Evolutionary conservation across 1,140 invertebrate genomes (phyloP), one percentile per base, ranked within the genome.

Genomic region (Cylas formicarius): DNA sequence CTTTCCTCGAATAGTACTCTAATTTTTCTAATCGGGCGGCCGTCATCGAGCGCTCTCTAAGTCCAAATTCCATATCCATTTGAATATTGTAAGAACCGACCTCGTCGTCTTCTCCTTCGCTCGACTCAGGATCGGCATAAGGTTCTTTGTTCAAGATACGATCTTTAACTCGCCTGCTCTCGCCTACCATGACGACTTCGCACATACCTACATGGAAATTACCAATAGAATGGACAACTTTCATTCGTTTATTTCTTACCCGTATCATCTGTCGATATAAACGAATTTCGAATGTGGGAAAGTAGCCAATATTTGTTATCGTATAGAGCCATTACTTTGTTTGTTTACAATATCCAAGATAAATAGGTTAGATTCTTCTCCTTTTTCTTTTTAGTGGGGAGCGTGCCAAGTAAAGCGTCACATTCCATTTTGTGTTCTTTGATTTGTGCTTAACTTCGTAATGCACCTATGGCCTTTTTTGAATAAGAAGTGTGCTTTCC

Each of bases 181-280:
- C 76, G 23, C 74, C 72, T 5, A 70, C 62, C 76, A 84, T 77
- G 9, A 83, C 74, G 58, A 80, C 70, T 65, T 84, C 81, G 56
- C 80, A 83, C 65, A 83, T 76, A 19, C 81, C 82, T 74, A 24
- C 6, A 40, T 40, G 4, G 21, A 27, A 6, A 44, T 70, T 28
- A 52, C 58, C 34, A 35, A 53, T 28, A 36, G 34, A 18, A 11
- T 11, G 26, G 26, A 2, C 26, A 33, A 3, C 2, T 13, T 10
- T 1, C 10, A 33, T 33, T 33, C 10, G 16, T 40, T 5, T 17
- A n/a, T n/a, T n/a, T n/a, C 18, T 50, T 42, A 74, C 88, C 87
- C 58, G 90, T 92, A 67, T 95, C 90, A 71, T 97, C 92, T 19
- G 88, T 90, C n/a, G 86, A 87, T 56, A 94, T 90, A 67, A 92